Evolutionary conservation across 2,113 vertebrate genomes (phyloP).

Genomic region (Upupa epops): DNA sequence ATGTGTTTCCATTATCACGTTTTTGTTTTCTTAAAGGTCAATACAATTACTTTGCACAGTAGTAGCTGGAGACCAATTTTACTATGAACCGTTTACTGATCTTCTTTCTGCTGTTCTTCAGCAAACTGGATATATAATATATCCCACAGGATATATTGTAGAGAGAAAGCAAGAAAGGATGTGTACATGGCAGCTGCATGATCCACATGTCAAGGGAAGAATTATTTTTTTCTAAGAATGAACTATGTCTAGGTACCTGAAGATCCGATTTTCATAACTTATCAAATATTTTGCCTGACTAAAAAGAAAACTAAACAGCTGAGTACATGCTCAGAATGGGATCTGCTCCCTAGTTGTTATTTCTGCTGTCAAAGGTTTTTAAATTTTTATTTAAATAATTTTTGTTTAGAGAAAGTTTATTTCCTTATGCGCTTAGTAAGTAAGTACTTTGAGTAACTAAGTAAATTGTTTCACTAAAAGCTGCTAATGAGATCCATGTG

Average conservation of each 20-base stretch:
- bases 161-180: constrained; percentile 11
- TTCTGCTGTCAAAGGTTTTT: neutral
- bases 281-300: neutral
- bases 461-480: neutral
- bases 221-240: neutral
- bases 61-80: constrained; percentile 32
- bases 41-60: neutral
- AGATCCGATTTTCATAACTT: neutral
- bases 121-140: no score
- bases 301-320: neutral
- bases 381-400: neutral
- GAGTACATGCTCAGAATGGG: neutral
- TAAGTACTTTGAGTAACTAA: no score
- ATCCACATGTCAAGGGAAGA: constrained; percentile 41
- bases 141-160: constrained; percentile 8
- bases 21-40: constrained; percentile 33
- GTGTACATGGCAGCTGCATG: constrained; percentile 38
- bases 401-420: neutral
- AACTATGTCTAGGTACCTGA: neutral
- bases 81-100: neutral
- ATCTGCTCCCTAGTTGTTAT: neutral
- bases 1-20: neutral
- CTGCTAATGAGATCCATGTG: constrained; percentile 39
- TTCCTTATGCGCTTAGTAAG: constrained; percentile 20
- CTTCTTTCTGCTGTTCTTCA: constrained; percentile 25